phyloP scores from a whole-genome alignment of 2,888 invertebrate genomes.

The Drosophila affinis region DNA sequence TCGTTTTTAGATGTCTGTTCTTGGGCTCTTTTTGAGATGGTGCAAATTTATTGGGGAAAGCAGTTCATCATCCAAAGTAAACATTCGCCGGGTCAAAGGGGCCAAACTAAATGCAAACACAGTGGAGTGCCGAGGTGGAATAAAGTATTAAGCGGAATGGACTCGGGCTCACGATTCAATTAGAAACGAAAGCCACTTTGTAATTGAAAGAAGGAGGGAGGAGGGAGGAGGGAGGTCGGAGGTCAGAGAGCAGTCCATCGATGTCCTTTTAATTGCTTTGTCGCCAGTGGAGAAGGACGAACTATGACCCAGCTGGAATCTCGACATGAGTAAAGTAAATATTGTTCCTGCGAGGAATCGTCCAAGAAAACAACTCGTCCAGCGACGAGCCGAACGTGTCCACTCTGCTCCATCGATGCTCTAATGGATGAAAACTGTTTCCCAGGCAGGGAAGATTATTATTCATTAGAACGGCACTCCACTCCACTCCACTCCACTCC shows the following conservation, averaged over 20 bases:
- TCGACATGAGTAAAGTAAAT: slow-evolving; percentile 23
- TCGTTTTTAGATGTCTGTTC: too few relatives aligned
- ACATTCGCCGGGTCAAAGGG: slow-evolving; percentile 10
- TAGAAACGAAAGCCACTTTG: slow-evolving; percentile 78
- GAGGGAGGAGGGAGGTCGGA: too few relatives aligned
- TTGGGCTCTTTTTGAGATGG: too few relatives aligned
- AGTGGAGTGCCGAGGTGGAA: slow-evolving; percentile 38
- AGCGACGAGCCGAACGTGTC: slow-evolving; percentile 14
- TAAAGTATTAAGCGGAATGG: slow-evolving; percentile 36
- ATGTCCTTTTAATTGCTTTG: slow-evolving; percentile 41
- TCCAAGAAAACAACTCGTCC: slow-evolving; percentile 21
- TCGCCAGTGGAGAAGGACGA: background rate
- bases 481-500: too few relatives aligned
- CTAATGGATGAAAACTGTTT: slow-evolving; percentile 28
- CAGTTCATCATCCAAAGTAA: slow-evolving; percentile 14
- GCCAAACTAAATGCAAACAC: slow-evolving; percentile 19
- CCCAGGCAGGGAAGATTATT: slow-evolving; percentile 20
- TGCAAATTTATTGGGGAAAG: too few relatives aligned
- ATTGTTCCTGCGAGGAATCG: slow-evolving; percentile 33
- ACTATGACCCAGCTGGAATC: slow-evolving; percentile 1
- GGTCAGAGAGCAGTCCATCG: slow-evolving; percentile 29
- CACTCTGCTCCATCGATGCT: slow-evolving; percentile 5
- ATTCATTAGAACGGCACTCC: slow-evolving; percentile 23
- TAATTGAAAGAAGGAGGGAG: slow-evolving; percentile 72
- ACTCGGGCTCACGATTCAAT: slow-evolving; percentile 70